Conservation (phyloP, 2,888 invertebrate genomes). For the Drosophila mettleri region DNA sequence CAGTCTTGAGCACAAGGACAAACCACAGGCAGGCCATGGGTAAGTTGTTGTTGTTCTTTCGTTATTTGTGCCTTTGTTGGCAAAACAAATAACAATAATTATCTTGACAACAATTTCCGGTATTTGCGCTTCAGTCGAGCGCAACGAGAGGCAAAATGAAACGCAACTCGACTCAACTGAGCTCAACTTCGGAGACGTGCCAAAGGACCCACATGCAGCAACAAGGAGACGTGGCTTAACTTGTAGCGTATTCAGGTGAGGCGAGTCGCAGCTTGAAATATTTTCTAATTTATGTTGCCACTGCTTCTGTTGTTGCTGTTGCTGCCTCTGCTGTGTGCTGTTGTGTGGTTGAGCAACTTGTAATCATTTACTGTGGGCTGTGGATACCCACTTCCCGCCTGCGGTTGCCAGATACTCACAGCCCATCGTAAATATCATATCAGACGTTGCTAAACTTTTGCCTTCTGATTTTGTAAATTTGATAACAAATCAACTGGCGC, state of each 20-base stretch:
- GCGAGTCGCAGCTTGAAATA: slow-evolving; percentile 65
- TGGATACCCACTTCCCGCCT: slow-evolving; percentile 11
- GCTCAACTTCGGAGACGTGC: slow-evolving; percentile 64
- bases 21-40: slow-evolving; percentile 25
- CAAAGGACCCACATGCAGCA: slow-evolving; percentile 46
- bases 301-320: slow-evolving; percentile 30
- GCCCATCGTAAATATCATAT: slow-evolving; percentile 62
- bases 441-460: slow-evolving; percentile 77
- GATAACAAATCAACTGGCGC: slow-evolving; percentile 57
- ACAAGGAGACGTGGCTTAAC: slow-evolving; percentile 34
- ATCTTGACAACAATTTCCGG: slow-evolving; percentile 85
- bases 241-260: slow-evolving; percentile 40
- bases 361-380: slow-evolving; percentile 45
- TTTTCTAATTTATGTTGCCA: slow-evolving; percentile 55
- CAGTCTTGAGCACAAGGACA: slow-evolving; percentile 41
- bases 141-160: slow-evolving; percentile 75
- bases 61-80: slow-evolving; percentile 55
- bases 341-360: slow-evolving; percentile 42
- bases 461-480: slow-evolving; percentile 73
- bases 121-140: slow-evolving; percentile 83
- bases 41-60: slow-evolving; percentile 20
- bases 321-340: slow-evolving; percentile 35
- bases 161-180: slow-evolving; percentile 63
- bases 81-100: slow-evolving; percentile 84
- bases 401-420: slow-evolving; percentile 22